Evolutionary conservation across 2,888 invertebrate genomes (phyloP), one percentile per base, ranked within the genome.

Genomic region (Cephus nigrinus): DNA sequence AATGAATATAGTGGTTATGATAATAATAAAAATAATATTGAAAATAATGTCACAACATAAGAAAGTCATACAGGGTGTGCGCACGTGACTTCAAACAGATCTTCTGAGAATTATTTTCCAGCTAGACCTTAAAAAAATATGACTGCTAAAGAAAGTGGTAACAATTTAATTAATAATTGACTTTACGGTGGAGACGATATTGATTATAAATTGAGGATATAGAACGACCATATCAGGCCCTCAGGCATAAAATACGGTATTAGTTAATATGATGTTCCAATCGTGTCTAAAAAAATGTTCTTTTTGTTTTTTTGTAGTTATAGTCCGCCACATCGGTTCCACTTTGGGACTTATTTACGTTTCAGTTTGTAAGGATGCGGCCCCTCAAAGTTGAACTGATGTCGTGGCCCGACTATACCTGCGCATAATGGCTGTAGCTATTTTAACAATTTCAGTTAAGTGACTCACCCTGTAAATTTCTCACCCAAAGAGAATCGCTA

Each of bases 401-500:
- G 12, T 36, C 12, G 36, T 12, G 4, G 12, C 36, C 36, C 35
- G 35, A 36, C 12, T 36, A 36, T 36, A 36, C 36, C 4, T 36
- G 12, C 12, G 4, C 4, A 55, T 55, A 55, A 55, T 23, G 23
- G 23, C 40, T 55, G 9, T 55, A 55, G 9, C 55, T 55, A 55
- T 23, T 55, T 9, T 55, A 23, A 5, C 55, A 55, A 55, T 23
- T 23, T 55, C 55, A 23, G 23, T 55, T 23, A 55, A 55, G 23
- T 55, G 15, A 55, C 55, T 55, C 55, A 55, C 55, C 55, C 55
- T 81, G 80, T 83, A 81, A 81, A 82, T 82, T 82, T 83, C 79
- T 79, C 82, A 81, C 82, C 83, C 84, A 84, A 83, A 84, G 82
- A 83, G 76, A 83, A 80, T 77, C 75, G 78, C 79, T 77, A 84